Evolutionary conservation across 1,140 invertebrate genomes (phyloP).

Genomic region (Lepidotrigona ventralis): DNA sequence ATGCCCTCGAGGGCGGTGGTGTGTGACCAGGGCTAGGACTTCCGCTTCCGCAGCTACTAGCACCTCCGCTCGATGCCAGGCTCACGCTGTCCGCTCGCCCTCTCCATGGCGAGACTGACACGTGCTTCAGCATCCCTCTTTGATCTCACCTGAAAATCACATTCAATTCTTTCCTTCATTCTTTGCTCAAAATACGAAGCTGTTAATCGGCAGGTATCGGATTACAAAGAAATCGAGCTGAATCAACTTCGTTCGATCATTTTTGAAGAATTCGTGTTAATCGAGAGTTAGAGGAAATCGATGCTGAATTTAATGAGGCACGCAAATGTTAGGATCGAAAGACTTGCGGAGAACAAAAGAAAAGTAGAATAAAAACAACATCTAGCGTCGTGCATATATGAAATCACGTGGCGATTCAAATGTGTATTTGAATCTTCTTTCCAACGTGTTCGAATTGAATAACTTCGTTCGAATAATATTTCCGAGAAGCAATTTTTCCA

Average conservation of each 20-base stretch:
- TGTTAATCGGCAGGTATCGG: neutral
- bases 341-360: neutral
- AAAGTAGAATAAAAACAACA: neutral
- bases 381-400: neutral
- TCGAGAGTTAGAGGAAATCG: neutral
- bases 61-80: slow-evolving; percentile 87
- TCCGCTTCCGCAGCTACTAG: slow-evolving; percentile 82
- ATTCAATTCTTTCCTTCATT: neutral
- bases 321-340: neutral
- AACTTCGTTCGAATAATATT: neutral
- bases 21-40: slow-evolving; percentile 78
- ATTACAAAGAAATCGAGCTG: neutral
- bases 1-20: slow-evolving; percentile 77
- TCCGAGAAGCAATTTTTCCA: neutral
- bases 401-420: neutral
- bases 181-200: neutral
- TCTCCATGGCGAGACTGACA: slow-evolving; percentile 90
- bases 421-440: neutral
- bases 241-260: no score
- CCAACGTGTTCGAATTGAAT: neutral
- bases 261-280: no score
- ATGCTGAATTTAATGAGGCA: neutral
- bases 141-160: slow-evolving; percentile 48
- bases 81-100: slow-evolving; percentile 90
- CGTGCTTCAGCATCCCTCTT: slow-evolving; percentile 90